Percentiles rank a stretch among this genome's conserved stretches.
Evolutionary conservation across 2,888 invertebrate species (phyloP).

Genomic region (Pimpla rufipes): DNA sequence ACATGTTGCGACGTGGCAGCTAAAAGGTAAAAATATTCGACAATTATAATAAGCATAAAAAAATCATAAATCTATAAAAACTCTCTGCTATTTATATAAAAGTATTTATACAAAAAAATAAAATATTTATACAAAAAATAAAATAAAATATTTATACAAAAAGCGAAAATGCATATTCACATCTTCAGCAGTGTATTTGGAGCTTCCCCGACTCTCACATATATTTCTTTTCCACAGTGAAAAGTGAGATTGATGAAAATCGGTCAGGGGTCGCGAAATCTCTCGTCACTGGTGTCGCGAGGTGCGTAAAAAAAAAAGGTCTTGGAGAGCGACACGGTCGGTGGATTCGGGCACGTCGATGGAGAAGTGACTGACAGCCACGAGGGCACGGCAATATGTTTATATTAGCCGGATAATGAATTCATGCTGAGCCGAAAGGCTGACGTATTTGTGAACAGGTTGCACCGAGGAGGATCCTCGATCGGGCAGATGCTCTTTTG

Average conservation of each 20-base stretch:
- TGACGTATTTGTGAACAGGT: conserved; percentile 82
- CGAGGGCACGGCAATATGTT: conserved; percentile 82
- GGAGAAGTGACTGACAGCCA: conserved; percentile 72
- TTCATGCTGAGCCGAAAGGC: conserved; percentile 78
- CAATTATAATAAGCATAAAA: too few relatives aligned
- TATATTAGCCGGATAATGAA: conserved; percentile 85
- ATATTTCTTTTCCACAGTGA: too few relatives aligned
- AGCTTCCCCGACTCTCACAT: too few relatives aligned
- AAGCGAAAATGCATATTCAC: too few relatives aligned
- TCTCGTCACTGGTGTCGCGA: neutral
- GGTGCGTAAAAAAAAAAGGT: conserved; percentile 14
- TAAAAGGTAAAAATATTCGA: too few relatives aligned
- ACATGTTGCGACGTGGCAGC: too few relatives aligned
- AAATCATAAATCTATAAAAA: too few relatives aligned
- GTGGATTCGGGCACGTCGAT: conserved; percentile 6
- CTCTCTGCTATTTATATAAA: too few relatives aligned
- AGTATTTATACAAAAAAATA: too few relatives aligned
- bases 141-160: too few relatives aligned
- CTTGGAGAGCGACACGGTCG: neutral
- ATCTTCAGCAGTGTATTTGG: too few relatives aligned
- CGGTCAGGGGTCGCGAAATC: neutral
- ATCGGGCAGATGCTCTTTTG: conserved; percentile 76
- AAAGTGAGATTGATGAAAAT: neutral
- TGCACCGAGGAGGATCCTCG: conserved; percentile 70
- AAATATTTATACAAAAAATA: too few relatives aligned